Evolutionary conservation across 2,888 invertebrate species (phyloP), one percentile per base, ranked within the genome.

Genomic region (Spilarctia lutea): DNA sequence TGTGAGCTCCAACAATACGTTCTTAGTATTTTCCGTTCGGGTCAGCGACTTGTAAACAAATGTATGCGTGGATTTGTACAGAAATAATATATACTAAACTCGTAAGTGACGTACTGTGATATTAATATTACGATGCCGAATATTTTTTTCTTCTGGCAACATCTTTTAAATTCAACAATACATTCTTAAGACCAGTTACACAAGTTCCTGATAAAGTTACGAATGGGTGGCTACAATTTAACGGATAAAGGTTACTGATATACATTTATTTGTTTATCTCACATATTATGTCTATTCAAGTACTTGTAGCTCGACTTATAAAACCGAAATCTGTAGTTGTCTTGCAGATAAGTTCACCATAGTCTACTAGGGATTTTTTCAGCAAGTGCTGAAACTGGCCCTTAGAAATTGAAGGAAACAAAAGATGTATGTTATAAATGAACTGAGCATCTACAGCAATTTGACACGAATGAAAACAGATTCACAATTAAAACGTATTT

Each of bases 41-140:
- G 93, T 94, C 94, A 88, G 89, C 90, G 94, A 93, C 94, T 89
- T 83, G 91, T 93, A 93, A 94, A 94, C 92, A 93, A 89, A 91
- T 89, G 87, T 86, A 81, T 80, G 85, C 85, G 85, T 87, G 86
- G 86, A 87, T 89, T 84, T 86, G 85, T 79, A 82, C 84, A 78
- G 83, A 87, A 88, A 88, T 86, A 85, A 83, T 85, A 78, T 79
- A 81, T 75, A 76, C 75, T 79, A 80, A 81, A 84, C 78, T 81
- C 81, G 79, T 82, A 79, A 82, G 79, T 81, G 78, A 84, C 77
- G 80, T 79, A 68, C 66, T 68, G 67, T 48, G 68, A 73, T 77
- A 80, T 81, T 84, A 77, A 78, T 79, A 75, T 73, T 74, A 71
- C 69, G 71, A 80, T 74, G n/a, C 65, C 65, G 65, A 75, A 75